phyloP scores from a whole-genome alignment of 1,140 invertebrate genomes.

The Ectropis grisescens region DNA sequence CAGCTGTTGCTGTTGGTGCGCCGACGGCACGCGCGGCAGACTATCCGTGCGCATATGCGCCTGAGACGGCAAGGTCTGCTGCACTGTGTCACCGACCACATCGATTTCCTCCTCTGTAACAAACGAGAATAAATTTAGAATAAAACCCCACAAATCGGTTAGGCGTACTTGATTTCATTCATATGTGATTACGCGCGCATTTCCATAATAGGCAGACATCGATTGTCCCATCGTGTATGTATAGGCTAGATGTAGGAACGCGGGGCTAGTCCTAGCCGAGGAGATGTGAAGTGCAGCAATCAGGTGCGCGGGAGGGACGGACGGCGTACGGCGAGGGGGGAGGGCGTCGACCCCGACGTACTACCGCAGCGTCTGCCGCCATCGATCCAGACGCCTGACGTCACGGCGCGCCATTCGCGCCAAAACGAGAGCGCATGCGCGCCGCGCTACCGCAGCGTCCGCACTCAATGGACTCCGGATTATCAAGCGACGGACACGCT shows the following conservation, averaged over 20 bases:
- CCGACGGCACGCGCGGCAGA: constrained; percentile 75
- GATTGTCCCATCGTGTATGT: constrained; percentile 38
- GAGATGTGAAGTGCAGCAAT: constrained; percentile 61
- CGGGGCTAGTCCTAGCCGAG: constrained; percentile 25
- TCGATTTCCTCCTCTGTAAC: constrained; percentile 88
- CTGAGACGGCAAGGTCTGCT: constrained; percentile 32
- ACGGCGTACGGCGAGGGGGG: constrained; percentile 30
- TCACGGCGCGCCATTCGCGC: constrained; percentile 61
- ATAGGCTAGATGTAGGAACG: constrained; percentile 36
- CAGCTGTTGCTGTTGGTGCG: constrained; percentile 72
- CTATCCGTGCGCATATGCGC: constrained; percentile 48
- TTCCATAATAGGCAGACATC: constrained; percentile 47
- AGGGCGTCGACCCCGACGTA: constrained; percentile 62
- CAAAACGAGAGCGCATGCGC: constrained; percentile 64
- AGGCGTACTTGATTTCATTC: too few species aligned
- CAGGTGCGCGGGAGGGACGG: constrained; percentile 42
- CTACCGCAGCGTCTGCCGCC: constrained; percentile 67
- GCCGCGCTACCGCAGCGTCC: constrained; percentile 54
- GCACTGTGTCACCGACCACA: constrained; percentile 76
- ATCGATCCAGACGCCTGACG: constrained; percentile 67
- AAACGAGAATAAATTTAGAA: constrained; percentile 34
- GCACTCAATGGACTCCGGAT: constrained; percentile 57
- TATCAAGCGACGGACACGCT: constrained; percentile 48
- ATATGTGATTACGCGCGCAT: constrained; percentile 44
- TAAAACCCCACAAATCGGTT: too few species aligned